Evolutionary conservation across 2,113 vertebrate genomes (phyloP).

Genomic region (Tetraodon nigroviridis): DNA sequence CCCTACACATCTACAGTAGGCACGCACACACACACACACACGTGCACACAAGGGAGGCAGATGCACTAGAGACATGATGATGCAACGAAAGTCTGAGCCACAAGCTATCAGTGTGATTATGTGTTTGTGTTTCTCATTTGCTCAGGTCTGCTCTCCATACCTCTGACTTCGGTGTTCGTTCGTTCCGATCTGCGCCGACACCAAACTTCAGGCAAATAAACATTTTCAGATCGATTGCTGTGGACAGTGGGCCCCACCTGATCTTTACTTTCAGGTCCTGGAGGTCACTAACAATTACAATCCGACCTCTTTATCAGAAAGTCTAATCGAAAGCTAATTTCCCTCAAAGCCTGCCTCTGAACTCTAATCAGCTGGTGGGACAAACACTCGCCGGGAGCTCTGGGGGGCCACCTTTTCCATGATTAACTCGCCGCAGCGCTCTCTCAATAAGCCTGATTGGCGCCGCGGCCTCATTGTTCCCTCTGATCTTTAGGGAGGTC

Average conservation of each 20-base stretch:
- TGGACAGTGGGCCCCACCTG: conserved; percentile 41
- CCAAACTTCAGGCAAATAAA: conserved; percentile 30
- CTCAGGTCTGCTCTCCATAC: neutral
- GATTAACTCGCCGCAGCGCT: conserved; percentile 44
- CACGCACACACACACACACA: conserved; percentile 6
- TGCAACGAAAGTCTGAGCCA: conserved; percentile 66
- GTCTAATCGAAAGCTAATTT: conserved; percentile 65
- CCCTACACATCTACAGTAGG: neutral
- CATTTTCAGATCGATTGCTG: conserved; percentile 27
- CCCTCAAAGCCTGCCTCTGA: conserved; percentile 61
- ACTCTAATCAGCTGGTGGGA: conserved; percentile 56
- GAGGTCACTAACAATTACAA: conserved; percentile 67
- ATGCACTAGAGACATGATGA: conserved; percentile 68
- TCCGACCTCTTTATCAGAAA: conserved; percentile 51
- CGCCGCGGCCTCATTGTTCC: conserved; percentile 23
- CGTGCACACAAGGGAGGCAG: conserved; percentile 31
- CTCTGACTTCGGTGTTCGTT: neutral
- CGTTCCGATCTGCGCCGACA: neutral
- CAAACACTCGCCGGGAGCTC: conserved; percentile 36
- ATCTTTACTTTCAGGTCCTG: conserved; percentile 41
- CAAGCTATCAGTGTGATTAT: conserved; percentile 69
- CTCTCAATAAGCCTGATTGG: conserved; percentile 48
- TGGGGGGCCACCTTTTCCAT: conserved; percentile 29
- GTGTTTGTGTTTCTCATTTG: conserved; percentile 1
- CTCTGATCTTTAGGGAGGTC: conserved; percentile 13